A percentile compares a stretch with the other conserved stretches of the same genome.
phyloP scores from a whole-genome alignment of 2,113 vertebrate genomes.

The Poeciliopsis occidentalis region DNA sequence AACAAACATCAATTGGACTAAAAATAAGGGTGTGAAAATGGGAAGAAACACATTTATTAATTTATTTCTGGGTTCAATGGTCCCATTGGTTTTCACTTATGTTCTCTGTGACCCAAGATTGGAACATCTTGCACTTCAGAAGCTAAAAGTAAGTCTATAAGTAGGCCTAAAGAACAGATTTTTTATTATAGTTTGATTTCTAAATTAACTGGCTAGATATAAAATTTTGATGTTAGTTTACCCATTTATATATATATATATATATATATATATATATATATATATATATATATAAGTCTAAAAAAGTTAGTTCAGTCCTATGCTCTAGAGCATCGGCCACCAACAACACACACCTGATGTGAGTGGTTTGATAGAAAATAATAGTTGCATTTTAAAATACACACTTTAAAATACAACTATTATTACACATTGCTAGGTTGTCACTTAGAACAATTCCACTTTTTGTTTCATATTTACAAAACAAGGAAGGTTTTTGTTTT shows the following conservation, averaged over 20 bases:
- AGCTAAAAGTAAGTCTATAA: neutral
- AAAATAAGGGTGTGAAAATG: conserved; percentile 31
- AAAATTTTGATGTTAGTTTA: no score
- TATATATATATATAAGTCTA: no score
- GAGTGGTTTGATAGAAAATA: neutral
- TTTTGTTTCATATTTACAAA: neutral
- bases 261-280: no score
- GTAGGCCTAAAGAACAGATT: neutral
- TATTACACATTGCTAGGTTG: no score
- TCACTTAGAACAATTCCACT: neutral
- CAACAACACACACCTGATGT: neutral
- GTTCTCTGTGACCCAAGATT: neutral
- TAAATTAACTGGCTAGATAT: no score
- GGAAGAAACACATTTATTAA: conserved; percentile 36
- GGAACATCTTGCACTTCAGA: neutral
- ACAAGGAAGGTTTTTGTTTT: neutral
- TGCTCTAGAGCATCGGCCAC: neutral
- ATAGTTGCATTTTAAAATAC: no score
- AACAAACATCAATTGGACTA: neutral
- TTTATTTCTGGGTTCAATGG: neutral
- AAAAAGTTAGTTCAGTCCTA: neutral
- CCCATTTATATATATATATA: no score
- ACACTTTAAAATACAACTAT: no score
- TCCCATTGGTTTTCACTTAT: neutral
- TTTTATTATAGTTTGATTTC: neutral